These are phyloP conservation scores for Pentalonia nigronervosa DNA, from an alignment of 1,140 invertebrate genomes.

Conservation along the genomic window DNA sequence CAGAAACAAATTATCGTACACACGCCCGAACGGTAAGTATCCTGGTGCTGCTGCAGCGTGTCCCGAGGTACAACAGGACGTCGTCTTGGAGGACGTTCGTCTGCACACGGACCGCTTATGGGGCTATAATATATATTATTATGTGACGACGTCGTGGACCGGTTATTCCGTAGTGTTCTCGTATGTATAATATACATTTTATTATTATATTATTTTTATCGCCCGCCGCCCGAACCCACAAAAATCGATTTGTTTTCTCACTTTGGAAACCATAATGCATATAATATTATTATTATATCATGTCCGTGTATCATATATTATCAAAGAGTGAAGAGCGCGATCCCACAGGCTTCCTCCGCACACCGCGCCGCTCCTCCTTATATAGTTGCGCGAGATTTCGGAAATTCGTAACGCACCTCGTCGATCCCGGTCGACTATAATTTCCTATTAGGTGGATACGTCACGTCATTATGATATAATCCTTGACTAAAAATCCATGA, in stretches of 20 bases:
- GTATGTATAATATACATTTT: background rate
- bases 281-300: background rate
- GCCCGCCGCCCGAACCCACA: background rate
- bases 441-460: background rate
- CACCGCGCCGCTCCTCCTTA: no score
- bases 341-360: background rate
- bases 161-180: background rate
- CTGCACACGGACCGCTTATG: background rate
- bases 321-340: background rate
- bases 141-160: constrained; percentile 4
- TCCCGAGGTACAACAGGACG: background rate
- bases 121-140: background rate
- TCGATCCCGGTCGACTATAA: background rate
- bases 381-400: background rate
- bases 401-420: background rate
- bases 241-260: constrained; percentile 29
- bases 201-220: constrained; percentile 7
- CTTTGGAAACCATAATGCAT: background rate
- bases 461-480: background rate
- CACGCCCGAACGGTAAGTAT: background rate
- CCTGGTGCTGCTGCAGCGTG: background rate
- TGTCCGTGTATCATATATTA: background rate
- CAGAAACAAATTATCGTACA: background rate
- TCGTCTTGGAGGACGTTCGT: background rate
- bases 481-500: background rate